Conservation (phyloP, 2,888 invertebrate species). For the Netelia melanura region DNA sequence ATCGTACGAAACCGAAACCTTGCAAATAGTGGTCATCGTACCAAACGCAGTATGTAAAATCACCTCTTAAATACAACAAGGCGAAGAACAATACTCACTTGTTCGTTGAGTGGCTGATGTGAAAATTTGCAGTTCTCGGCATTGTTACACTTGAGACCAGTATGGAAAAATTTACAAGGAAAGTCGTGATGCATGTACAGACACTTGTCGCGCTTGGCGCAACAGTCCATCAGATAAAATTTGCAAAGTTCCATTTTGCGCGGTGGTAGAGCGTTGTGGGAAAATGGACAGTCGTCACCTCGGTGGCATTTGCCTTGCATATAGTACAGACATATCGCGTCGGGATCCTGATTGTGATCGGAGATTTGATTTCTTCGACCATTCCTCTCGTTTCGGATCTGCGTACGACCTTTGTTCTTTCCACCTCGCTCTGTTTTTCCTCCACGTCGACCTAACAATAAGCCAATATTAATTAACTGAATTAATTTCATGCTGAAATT, state of each 20-base stretch:
- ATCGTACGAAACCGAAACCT: too few relatives aligned
- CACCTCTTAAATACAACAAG: neutral
- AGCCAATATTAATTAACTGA: constrained; percentile 68
- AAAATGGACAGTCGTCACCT: constrained; percentile 94
- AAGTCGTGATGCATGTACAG: constrained; percentile 98
- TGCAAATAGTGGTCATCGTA: too few relatives aligned
- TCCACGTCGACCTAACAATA: constrained; percentile 85
- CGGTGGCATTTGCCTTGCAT: constrained; percentile 95
- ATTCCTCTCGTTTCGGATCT: constrained; percentile 82
- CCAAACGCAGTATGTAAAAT: too few relatives aligned
- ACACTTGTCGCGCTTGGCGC: constrained; percentile 97
- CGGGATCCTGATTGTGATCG: constrained; percentile 88
- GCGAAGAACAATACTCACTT: constrained; percentile 85
- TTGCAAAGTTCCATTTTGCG: constrained; percentile 98
- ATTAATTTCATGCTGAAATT: constrained; percentile 11
- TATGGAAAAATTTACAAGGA: constrained; percentile 98
- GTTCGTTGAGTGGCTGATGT: constrained; percentile 94
- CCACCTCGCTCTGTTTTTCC: constrained; percentile 84
- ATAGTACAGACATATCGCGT: constrained; percentile 92
- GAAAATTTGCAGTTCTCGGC: constrained; percentile 97
- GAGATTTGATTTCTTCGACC: constrained; percentile 86
- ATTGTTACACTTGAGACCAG: constrained; percentile 93
- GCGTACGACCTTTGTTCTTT: constrained; percentile 84
- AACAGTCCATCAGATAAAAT: constrained; percentile 97
- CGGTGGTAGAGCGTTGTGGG: constrained; percentile 93